A percentile compares a stretch with the other conserved stretches of the same genome.
Evolutionary conservation across 1,140 invertebrate genomes (phyloP).

Genomic region (Megalopta genalis): DNA sequence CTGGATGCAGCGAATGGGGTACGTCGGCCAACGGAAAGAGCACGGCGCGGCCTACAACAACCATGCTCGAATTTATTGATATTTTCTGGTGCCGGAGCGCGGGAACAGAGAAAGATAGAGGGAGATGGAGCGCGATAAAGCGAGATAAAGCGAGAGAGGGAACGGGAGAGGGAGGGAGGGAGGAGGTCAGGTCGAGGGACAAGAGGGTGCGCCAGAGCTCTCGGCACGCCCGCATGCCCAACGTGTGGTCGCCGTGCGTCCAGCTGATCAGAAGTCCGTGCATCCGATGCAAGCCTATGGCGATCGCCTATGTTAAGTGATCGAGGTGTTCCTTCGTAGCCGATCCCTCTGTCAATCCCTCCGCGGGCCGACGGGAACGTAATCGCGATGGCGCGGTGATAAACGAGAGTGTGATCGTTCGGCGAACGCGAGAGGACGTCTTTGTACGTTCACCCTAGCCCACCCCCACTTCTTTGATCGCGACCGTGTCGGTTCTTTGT

Average conservation of each 20-base stretch:
- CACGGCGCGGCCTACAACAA: slow-evolving; percentile 33
- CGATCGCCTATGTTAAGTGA: background rate
- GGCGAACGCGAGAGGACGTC: background rate
- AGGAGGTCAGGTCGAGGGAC: background rate
- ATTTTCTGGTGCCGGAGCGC: slow-evolving; percentile 58
- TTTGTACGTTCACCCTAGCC: background rate
- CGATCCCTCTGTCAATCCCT: background rate
- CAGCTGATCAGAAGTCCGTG: slow-evolving; percentile 58
- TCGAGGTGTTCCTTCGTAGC: background rate
- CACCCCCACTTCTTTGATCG: background rate
- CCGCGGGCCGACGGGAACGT: background rate
- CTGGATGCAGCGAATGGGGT: slow-evolving; percentile 3
- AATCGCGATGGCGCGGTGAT: slow-evolving; percentile 17
- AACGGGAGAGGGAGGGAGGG: background rate
- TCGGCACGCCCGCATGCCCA: slow-evolving; percentile 59
- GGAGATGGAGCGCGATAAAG: background rate
- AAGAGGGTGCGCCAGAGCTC: slow-evolving; percentile 33
- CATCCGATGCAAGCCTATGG: background rate
- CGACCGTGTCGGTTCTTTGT: background rate
- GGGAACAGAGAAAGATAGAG: slow-evolving; percentile 8
- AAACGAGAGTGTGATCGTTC: background rate
- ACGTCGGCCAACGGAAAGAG: slow-evolving; percentile 24
- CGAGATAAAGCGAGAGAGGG: background rate
- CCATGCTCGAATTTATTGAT: slow-evolving; percentile 78
- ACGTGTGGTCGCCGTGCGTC: slow-evolving; percentile 54